These are phyloP conservation scores for Epinotia ramella DNA, from an alignment of 2,888 invertebrate genomes.

Conservation along the genomic window DNA sequence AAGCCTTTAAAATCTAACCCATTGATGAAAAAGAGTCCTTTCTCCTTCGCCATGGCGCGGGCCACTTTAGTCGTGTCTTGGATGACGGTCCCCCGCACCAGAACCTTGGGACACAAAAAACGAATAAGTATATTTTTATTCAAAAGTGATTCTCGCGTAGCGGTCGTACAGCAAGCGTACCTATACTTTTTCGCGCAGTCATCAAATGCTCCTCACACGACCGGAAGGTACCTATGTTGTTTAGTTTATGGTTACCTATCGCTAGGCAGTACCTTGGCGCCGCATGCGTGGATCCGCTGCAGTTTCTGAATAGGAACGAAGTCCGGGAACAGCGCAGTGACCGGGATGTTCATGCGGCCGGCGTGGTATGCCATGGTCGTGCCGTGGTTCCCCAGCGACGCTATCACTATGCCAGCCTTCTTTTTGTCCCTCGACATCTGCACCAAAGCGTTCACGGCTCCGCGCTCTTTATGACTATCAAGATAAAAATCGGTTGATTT, in stretches of 20 bases:
- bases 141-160: neutral
- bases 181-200: too few species aligned
- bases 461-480: constrained; percentile 90
- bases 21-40: constrained; percentile 87
- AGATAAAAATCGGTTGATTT: neutral
- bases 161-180: neutral
- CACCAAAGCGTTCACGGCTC: constrained; percentile 87
- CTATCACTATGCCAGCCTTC: constrained; percentile 87
- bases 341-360: constrained; percentile 83
- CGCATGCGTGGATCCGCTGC: constrained; percentile 86
- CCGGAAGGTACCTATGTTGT: neutral
- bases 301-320: constrained; percentile 88
- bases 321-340: constrained; percentile 89
- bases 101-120: constrained; percentile 73
- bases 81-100: constrained; percentile 87
- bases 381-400: constrained; percentile 90
- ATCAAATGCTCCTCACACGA: neutral
- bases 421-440: constrained; percentile 85
- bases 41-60: constrained; percentile 84
- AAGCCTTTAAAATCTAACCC: constrained; percentile 72
- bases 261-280: constrained; percentile 83
- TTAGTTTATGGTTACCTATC: neutral
- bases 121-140: neutral
- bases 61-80: constrained; percentile 87
- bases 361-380: constrained; percentile 88